A percentile compares a stretch with the other conserved stretches of the same genome.
Evolutionary conservation across 2,888 invertebrate genomes (phyloP).

Genomic region (Melieria picta): DNA sequence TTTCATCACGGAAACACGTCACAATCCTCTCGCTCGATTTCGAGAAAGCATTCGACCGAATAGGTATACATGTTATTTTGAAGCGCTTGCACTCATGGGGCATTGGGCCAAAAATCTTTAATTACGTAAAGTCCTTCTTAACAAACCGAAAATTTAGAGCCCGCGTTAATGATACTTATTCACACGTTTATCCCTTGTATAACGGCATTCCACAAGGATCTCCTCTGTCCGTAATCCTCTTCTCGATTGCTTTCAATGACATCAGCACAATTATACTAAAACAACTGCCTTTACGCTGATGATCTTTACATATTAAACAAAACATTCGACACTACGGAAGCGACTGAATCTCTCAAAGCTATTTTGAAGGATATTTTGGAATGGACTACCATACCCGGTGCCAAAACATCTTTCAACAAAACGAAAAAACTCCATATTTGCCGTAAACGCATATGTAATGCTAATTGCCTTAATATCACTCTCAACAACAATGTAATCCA

Average conservation of each 20-base stretch:
- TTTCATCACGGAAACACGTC: constrained; percentile 27
- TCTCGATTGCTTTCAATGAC: constrained; percentile 35
- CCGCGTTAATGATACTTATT: constrained; percentile 26
- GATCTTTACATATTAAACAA: constrained; percentile 35
- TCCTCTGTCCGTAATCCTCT: constrained; percentile 35
- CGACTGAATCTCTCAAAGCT: constrained; percentile 17
- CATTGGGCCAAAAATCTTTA: constrained; percentile 27
- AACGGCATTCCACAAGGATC: constrained; percentile 19
- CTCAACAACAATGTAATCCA: not conserved
- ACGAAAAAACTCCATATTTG: constrained; percentile 36
- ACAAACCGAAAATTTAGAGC: constrained; percentile 26
- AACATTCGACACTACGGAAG: constrained; percentile 6
- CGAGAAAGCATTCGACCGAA: constrained; percentile 12
- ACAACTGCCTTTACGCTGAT: constrained; percentile 33
- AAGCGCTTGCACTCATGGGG: constrained; percentile 20
- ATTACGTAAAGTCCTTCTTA: constrained; percentile 31
- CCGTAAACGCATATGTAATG: constrained; percentile 22
- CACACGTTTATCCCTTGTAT: constrained; percentile 10
- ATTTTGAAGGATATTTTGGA: constrained; percentile 18
- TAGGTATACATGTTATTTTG: constrained; percentile 17
- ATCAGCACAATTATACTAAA: constrained; percentile 28
- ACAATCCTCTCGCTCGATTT: constrained; percentile 21
- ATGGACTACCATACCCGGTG: constrained; percentile 30
- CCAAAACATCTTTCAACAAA: constrained; percentile 36
- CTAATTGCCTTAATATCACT: not conserved